Evolutionary conservation across 2,888 invertebrate species (phyloP), one percentile per base, ranked within the genome.

Genomic region (Apodemia duryi): DNA sequence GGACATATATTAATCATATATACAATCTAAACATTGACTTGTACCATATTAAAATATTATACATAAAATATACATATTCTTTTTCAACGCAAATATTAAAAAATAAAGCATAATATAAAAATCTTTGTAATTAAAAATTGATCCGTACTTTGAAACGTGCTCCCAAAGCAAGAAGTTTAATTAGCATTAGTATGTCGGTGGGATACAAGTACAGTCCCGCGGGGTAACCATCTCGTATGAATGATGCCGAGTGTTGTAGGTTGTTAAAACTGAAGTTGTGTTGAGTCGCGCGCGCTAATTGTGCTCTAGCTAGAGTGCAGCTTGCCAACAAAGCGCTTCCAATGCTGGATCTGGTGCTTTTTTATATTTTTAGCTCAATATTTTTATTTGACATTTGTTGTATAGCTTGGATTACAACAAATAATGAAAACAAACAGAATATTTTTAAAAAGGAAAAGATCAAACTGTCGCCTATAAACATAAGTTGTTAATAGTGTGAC

Each of bases 251-350:
- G 88, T 83, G 85, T 81, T 83, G 79, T 77, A 83, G 85, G 89
- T 91, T 91, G 89, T 91, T 91, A 90, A 88, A 89, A 87, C 88
- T 91, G 84, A 86, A 91, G 90, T 80, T 84, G 88, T 82, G 89
- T 90, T 80, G 88, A 90, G 89, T 79, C 85, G 80, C 87, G 84
- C 87, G 81, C 88, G 88, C 90, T 91, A 91, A 91, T 91, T 91
- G 91, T 90, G 83, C 88, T 82, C 86, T 79, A 81, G 79, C 79
- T 81, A 78, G 81, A 78, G 73, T 70, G 71, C 71, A 70, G 68
- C 68, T 65, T 68, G 67, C 70, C 72, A 41, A 67, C 69, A 67
- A 62, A 63, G 28, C 66, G 72, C 70, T 72, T 72, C 65, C 67
- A 61, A 66, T 68, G 65, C 70, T 70, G 69, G 13, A 73, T 78